Evolutionary conservation across 2,888 invertebrate genomes (phyloP), one percentile per base, ranked within the genome.

Genomic region (Andrena minutula): DNA sequence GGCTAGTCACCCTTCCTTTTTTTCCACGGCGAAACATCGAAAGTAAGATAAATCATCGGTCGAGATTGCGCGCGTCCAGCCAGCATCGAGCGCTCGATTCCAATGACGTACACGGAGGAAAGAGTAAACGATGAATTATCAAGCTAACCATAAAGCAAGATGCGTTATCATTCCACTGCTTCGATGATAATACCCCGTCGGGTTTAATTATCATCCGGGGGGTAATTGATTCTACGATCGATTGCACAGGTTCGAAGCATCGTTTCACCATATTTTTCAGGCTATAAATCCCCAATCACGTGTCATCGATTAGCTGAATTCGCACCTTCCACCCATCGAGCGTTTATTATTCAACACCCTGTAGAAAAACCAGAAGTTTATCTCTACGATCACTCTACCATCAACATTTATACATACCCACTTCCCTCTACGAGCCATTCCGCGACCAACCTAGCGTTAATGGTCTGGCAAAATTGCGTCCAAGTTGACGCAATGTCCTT

Each of bases 41-140:
- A 49, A 83, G 77, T 75, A 70, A 53, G 60, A 83, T 83, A 84
- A 83, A 84, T 84, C 79, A 79, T 71, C 65, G 20, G n/a, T n/a
- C 53, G 58, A 72, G 78, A 81, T 73, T 70, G 63, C 41, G 5
- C 64, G 66, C 47, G 65, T 32, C 23, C 47, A 60, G 26, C 28
- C 60, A 32, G 10, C 26, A 41, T 6, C 6, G 16, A 41, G 16
- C 41, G 16, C 16, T 16, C 16, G 41, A 41, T 16, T 41, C 41
- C 41, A 41, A 16, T 41, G 41, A 16, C 41, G 41, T 16, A 16
- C 28, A 30, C 7, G 7, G 47, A 69, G 51, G 75, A 71, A 71
- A 32, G 35, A n/a, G 26, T 53, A 23, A 63, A 70, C 61, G 61
- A 68, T 75, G 49, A 80, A 76, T 80, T 75, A 79, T 74, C 28